Evolutionary conservation across 2,113 vertebrate genomes (phyloP).

Genomic region (Corapipo altera): DNA sequence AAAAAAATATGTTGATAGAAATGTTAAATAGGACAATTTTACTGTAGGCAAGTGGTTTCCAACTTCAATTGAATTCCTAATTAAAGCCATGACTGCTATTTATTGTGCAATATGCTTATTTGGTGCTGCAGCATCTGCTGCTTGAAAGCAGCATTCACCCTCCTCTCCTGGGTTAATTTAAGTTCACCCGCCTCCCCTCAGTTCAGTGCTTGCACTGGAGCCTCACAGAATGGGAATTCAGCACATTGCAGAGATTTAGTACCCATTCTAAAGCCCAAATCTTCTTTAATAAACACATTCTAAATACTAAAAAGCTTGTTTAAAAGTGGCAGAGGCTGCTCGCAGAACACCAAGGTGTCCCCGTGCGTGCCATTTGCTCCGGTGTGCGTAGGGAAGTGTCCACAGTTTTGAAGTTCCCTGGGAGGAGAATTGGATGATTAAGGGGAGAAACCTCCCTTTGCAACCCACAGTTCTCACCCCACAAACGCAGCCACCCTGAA

Average conservation of each 20-base stretch:
- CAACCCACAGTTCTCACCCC: not conserved
- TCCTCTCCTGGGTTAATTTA: constrained; percentile 71
- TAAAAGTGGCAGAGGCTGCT: not conserved
- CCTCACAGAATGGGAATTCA: constrained; percentile 51
- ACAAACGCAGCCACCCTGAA: not conserved
- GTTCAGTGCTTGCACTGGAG: constrained; percentile 25
- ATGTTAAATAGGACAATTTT: constrained; percentile 75
- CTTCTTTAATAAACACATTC: constrained; percentile 15
- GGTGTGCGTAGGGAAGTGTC: rapidly evolving
- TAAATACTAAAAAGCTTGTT: not conserved
- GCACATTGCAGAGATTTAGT: constrained; percentile 45
- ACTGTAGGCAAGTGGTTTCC: constrained; percentile 74
- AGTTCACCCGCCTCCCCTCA: constrained; percentile 67
- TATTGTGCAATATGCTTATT: constrained; percentile 76
- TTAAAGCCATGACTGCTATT: constrained; percentile 76
- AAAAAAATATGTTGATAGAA: constrained; percentile 73
- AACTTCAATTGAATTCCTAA: constrained; percentile 75
- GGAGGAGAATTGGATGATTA: not conserved
- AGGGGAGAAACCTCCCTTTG: not conserved
- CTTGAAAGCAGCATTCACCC: constrained; percentile 68
- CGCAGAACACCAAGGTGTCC: not conserved
- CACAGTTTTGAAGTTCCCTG: not conserved
- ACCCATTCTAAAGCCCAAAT: not conserved
- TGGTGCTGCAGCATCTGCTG: constrained; percentile 70
- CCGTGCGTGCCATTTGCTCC: rapidly evolving